Evolutionary conservation across 2,888 invertebrate genomes (phyloP).

Genomic region (Cactoblastis cactorum): DNA sequence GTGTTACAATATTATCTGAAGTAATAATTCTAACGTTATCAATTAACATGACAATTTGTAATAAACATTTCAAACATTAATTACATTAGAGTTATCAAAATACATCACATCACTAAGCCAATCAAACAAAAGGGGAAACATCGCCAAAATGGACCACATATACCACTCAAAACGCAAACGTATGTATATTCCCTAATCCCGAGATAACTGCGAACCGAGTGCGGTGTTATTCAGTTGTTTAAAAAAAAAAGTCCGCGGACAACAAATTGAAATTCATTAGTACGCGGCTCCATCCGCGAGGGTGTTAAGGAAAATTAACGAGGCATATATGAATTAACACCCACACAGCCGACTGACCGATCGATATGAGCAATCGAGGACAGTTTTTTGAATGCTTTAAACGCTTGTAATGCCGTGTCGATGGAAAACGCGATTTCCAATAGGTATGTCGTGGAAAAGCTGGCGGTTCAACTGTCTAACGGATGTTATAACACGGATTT

Average conservation of each 20-base stretch:
- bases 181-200: slow-evolving; percentile 26
- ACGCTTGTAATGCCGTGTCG: slow-evolving; percentile 21
- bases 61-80: too few species aligned
- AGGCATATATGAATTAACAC: slow-evolving; percentile 71
- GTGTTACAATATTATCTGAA: too few species aligned
- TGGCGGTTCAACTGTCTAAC: neutral
- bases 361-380: slow-evolving; percentile 45
- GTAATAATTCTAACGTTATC: too few species aligned
- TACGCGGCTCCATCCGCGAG: slow-evolving; percentile 52
- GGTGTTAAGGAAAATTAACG: slow-evolving; percentile 75
- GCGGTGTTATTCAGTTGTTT: slow-evolving; percentile 33
- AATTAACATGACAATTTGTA: too few species aligned
- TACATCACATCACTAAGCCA: neutral
- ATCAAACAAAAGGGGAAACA: neutral
- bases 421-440: neutral
- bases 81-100: too few species aligned
- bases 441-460: neutral
- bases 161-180: slow-evolving; percentile 13
- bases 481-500: too few species aligned
- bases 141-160: neutral
- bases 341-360: slow-evolving; percentile 38
- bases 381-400: slow-evolving; percentile 35
- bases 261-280: slow-evolving; percentile 78
- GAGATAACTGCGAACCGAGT: slow-evolving; percentile 27
- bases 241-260: slow-evolving; percentile 46